Percentiles rank a stretch among this genome's conserved stretches.
Conservation (phyloP, 2,113 vertebrate genomes). For the Salminus brasiliensis region DNA sequence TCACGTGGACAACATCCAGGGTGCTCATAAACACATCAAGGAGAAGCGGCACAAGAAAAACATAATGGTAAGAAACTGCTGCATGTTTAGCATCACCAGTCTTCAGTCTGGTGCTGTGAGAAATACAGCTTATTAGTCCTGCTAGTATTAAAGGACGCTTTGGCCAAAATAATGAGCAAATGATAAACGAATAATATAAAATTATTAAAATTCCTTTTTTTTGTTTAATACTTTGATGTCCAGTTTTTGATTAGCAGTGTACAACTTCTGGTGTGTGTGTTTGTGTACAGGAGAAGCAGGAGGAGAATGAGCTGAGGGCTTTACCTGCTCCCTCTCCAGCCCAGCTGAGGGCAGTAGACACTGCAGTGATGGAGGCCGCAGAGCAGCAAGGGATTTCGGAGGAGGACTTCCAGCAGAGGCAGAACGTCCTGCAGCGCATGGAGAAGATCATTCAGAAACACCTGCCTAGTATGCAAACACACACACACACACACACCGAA, state of each 20-base stretch:
- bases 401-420: conserved; percentile 85
- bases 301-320: conserved; percentile 93
- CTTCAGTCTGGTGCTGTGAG: no score
- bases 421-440: conserved; percentile 86
- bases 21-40: conserved; percentile 98
- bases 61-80: conserved; percentile 87
- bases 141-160: no score
- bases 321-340: conserved; percentile 83
- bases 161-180: no score
- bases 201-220: no score
- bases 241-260: no score
- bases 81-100: no score
- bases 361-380: conserved; percentile 81
- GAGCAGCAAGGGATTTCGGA: conserved; percentile 89
- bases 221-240: no score
- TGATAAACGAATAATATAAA: no score
- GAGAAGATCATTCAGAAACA: conserved; percentile 85
- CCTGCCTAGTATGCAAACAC: conserved; percentile 83
- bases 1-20: conserved; percentile 97
- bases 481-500: not conserved
- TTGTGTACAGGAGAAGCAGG: conserved; percentile 89
- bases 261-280: not conserved
- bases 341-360: conserved; percentile 87
- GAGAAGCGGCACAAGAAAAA: conserved; percentile 99
- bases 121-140: no score